Evolutionary conservation across 2,888 invertebrate genomes (phyloP).

Genomic region (Exocentrus adspersus): DNA sequence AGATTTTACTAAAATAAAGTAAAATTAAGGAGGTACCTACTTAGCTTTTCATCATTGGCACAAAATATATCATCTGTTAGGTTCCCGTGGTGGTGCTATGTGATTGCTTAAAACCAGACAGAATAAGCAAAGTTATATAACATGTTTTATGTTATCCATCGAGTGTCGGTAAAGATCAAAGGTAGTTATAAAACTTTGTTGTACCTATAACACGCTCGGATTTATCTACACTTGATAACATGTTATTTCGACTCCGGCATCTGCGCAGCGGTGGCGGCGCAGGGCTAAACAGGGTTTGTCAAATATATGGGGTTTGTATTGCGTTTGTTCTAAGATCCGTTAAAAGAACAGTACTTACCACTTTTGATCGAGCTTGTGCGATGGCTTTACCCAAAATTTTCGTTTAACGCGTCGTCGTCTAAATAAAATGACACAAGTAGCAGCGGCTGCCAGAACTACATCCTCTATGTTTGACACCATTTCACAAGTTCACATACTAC

Average conservation of each 20-base stretch:
- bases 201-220: slow-evolving; percentile 5
- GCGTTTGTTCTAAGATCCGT: slow-evolving; percentile 30
- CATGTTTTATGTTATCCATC: slow-evolving; percentile 1
- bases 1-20: too few relatives aligned
- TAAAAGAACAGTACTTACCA: slow-evolving; percentile 30
- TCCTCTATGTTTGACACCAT: slow-evolving; percentile 3
- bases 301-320: too few relatives aligned
- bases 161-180: slow-evolving; percentile 8
- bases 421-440: slow-evolving; percentile 1
- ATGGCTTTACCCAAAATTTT: slow-evolving; percentile 32
- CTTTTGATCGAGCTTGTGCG: slow-evolving; percentile 28
- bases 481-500: too few relatives aligned
- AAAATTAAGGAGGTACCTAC: too few relatives aligned
- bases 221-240: slow-evolving; percentile 6
- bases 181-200: slow-evolving; percentile 15
- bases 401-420: slow-evolving; percentile 9
- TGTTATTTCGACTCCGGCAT: background rate
- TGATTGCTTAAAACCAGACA: too few relatives aligned
- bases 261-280: slow-evolving; percentile 2
- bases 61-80: too few relatives aligned
- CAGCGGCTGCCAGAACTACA: background rate
- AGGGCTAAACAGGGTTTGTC: too few relatives aligned
- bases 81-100: too few relatives aligned
- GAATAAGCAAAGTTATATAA: too few relatives aligned
- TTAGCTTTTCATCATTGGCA: too few relatives aligned